Percentiles rank a stretch among this genome's conserved stretches.
Evolutionary conservation across 1,140 invertebrate species (phyloP).

Genomic region (Zaprionus lachaisei): DNA sequence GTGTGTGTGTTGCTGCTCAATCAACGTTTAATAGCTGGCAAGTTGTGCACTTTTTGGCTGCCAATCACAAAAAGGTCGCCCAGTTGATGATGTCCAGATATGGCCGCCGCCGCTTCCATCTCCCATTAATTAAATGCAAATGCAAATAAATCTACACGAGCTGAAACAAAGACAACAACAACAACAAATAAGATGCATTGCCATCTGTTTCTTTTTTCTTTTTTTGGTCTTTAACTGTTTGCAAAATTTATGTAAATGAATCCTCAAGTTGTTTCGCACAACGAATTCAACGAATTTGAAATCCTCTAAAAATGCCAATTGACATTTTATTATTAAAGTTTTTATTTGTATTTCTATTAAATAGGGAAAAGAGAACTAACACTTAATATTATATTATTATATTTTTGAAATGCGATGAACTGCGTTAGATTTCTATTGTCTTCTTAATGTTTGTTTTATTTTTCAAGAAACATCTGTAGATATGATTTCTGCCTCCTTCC

Average conservation of each 20-base stretch:
- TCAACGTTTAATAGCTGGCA: slow-evolving; percentile 76
- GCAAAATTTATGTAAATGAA: slow-evolving; percentile 75
- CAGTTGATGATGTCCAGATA: slow-evolving; percentile 71
- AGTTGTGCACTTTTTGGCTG: slow-evolving; percentile 60
- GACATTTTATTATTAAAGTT: not conserved
- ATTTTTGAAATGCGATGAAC: no score
- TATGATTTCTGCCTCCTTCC: not conserved
- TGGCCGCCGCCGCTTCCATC: slow-evolving; percentile 49
- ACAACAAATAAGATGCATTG: slow-evolving; percentile 66
- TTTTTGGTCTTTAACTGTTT: slow-evolving; percentile 48
- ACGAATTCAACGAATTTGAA: slow-evolving; percentile 1
- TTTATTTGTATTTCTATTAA: not conserved
- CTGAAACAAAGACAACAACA: slow-evolving; percentile 35
- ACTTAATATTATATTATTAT: no score
- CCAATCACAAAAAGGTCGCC: slow-evolving; percentile 80
- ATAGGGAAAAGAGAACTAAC: no score
- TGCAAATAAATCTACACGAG: slow-evolving; percentile 71
- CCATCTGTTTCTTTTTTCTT: slow-evolving; percentile 46
- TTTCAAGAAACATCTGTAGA: no score
- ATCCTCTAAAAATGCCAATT: slow-evolving; percentile 25
- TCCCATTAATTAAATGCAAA: slow-evolving; percentile 79
- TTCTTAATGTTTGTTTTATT: no score
- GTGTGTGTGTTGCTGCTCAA: slow-evolving; percentile 16
- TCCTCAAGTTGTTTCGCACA: slow-evolving; percentile 6
- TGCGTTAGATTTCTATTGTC: no score